Base-by-base conservation (phyloP, 1,140 invertebrate species). In the Drosophila pseudoananassae region DNA sequence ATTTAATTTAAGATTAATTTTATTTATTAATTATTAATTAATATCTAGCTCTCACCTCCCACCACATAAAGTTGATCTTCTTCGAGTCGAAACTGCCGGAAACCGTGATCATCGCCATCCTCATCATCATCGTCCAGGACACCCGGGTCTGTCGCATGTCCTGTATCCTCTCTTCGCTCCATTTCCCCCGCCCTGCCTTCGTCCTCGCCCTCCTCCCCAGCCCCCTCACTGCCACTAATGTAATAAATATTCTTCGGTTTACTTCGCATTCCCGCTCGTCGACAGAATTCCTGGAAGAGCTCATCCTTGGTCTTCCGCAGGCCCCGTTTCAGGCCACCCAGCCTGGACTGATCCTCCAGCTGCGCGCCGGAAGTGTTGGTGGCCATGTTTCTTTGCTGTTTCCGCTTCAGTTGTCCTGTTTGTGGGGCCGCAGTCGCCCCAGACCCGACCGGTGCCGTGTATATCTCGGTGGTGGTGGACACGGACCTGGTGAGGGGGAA, bases 211-310 rank as follows among this genome's bases (percentile, higher is more conserved):
- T 36, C 50, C 6, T 54, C 53, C 6, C 71, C 70, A 1, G 55
- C 54, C 7, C 88, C 79, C 3, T 80, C 77, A 14, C 68, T 73
- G 50, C 72, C 76, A 29, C 73, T 74, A 17, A 92, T 90, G 50
- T 84, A 88, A 47, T 92, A 91, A 2, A 91, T 91, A 20, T 92
- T 84, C 56, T 92, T 91, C 1, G 88, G 90, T 17, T 90, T 92
- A 56, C 57, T 79, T 15, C 90, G 82, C 66, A 82, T 60, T 5
- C 91, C 90, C 1, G 91, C 84, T 3, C 83, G 56, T 10, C 85
- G 84, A 45, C 90, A 91, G 33, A 92, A 91, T 52, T 92, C 91
- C 60, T 90, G 79, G 43, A 92, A 92, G 0, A 92, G 71, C 38
- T 92, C 91, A 50, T 92, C 91, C 59, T 92, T 92, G 49, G 87